Base-by-base conservation (phyloP, 2,888 invertebrate genomes). In the Polydrusus tereticollis region DNA sequence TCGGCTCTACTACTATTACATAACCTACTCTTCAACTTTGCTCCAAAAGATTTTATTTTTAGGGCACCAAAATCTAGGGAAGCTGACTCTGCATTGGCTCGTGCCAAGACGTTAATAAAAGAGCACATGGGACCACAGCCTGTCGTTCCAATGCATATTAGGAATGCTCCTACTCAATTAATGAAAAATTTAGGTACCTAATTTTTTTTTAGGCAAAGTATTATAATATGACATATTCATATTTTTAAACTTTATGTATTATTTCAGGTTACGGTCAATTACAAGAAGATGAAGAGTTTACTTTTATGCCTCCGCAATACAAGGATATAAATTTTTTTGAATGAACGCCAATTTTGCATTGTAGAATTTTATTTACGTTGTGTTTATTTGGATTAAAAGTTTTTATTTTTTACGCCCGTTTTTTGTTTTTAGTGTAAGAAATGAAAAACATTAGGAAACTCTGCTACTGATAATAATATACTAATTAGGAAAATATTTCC, bases 131-230 rank as follows among this genome's bases (percentile, higher is more conserved):
- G 94, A 0, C 87, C 91, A 0, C 87, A 93, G 69, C 94, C 94
- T 0, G 84, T 89, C 0, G 92, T 95, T 5, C 95, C 95, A 0
- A 86, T 95, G 72, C 93, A 93, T 85, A 86, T 95, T 75, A 87
- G 94, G 69, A 93, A 94, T 86, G 94, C 94, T n/a, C 90, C 94
- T 2, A 93, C 93, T 0, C 91, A 88, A 82, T 86, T 94, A 0
- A 93, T 94, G 93, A 90, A 89, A 82, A 88, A 92, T 82, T 84
- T 94, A 78, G 93, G 94, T 90, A 84, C n/a, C n/a, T n/a, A n/a
- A n/a, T n/a, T n/a, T n/a, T n/a, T n/a, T n/a, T n/a, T n/a, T n/a
- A n/a, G n/a, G n/a, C n/a, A n/a, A n/a, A n/a, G n/a, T n/a, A n/a
- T n/a, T 26, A 7, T 26, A 3, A 26, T 7, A 5, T 26, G 26